Evolutionary conservation across 64 coral and sea anemone genomes (phyloP), one percentile per base, ranked within the genome.

Genomic region (Actinia equina): DNA sequence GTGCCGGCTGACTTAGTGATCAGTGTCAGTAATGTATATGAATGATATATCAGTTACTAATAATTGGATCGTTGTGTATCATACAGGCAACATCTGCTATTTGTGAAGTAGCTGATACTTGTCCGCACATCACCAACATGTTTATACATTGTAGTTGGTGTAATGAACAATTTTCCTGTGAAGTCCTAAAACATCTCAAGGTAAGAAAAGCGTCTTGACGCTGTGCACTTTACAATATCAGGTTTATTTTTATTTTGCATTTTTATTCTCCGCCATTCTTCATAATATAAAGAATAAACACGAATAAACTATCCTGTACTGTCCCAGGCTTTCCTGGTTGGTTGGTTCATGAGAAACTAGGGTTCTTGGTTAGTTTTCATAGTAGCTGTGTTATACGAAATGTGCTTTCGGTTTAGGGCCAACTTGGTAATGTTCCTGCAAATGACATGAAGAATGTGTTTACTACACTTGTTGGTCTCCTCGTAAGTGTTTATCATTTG

Each of bases 131-230:
- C 46, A 87, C 87, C 51, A 87, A 92, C 69, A 93, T 96, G 94
- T 93, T 96, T 44, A 85, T 96, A 51, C 94, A 96, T 85, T 96
- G 94, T 51, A 93, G 91, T 27, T 96, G 94, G 94, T 96, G 94
- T 41, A 96, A 93, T 52, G 94, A 96, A 58, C 85, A 96, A 27
- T 96, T 96, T 77, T 90, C 84, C 0, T 43, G 52, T n/a, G 90
- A 96, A 90, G 94, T 96, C 43, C 49, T 96, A 41, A 91, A 96
- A 80, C 91, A 96, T 51, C 91, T 96, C 9, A 90, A 79, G 78
- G 90, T 92, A 86, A 23, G 69, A 0, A 49, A 49, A n/a, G n/a
- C n/a, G n/a, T n/a, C n/a, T n/a, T n/a, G n/a, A n/a, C n/a, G n/a
- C n/a, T n/a, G n/a, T n/a, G n/a, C n/a, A n/a, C n/a, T n/a, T n/a